These are phyloP conservation scores for Atrichornis clamosus DNA, from an alignment of 2,113 vertebrate genomes.

Conservation along the genomic window DNA sequence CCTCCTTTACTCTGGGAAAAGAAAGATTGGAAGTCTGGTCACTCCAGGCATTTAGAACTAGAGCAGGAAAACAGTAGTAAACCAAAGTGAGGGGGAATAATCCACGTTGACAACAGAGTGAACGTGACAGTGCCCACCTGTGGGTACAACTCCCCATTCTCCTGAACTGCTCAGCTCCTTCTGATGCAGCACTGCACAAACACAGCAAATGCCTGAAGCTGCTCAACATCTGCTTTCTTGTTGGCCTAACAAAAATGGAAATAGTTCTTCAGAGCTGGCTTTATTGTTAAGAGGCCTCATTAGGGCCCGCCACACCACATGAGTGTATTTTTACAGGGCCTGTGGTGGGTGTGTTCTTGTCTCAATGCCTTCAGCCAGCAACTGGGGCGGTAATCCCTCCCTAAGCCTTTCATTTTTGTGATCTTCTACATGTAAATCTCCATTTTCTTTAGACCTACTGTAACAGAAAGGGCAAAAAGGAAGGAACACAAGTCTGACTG, in stretches of 20 bases:
- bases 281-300: background rate
- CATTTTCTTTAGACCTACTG: background rate
- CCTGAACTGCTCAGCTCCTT: background rate
- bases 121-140: background rate
- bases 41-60: background rate
- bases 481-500: background rate
- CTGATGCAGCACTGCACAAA: background rate
- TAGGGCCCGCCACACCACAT: background rate
- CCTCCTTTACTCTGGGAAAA: background rate
- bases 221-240: constrained; percentile 8
- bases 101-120: background rate
- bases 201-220: background rate
- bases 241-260: background rate
- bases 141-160: background rate
- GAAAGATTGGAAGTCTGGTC: background rate
- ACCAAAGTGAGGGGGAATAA: background rate
- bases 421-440: background rate
- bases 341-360: background rate
- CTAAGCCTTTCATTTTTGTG: background rate
- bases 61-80: background rate
- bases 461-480: background rate
- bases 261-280: background rate
- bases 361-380: background rate
- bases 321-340: background rate
- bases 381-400: background rate